Base-by-base conservation (phyloP, 2,888 invertebrate species). In the Adela reaumurella region DNA sequence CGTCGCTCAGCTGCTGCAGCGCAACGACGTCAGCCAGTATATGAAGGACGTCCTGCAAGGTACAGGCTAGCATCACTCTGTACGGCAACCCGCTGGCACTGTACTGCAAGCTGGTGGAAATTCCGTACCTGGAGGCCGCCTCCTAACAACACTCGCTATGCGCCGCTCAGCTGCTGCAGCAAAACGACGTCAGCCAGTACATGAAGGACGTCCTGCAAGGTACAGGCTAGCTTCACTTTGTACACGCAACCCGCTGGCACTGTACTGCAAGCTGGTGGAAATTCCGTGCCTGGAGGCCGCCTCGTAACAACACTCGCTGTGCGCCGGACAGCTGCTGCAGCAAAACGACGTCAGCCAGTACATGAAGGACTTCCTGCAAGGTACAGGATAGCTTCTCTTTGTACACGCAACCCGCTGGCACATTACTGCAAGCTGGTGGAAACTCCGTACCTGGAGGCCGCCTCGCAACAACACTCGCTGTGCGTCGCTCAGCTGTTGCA, bases 281-380 rank as follows among this genome's bases (percentile, higher is more conserved):
- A 88, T 90, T 47, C 93, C 97, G 64, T 81, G 67, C 54, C 63
- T 97, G 54, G 72, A 84, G 54, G 88, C 90, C 19, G 95, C 95
- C 44, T 92, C 92, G 2, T 86, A 87, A 56, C 89, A 89, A 64
- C 93, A 92, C 67, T 84, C 89, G 54, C 76, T 84, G 11, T 88
- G 92, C 62, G 95, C 97, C 0, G 86, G 88, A 1, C 83, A 86
- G 54, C 77, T 96, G 48, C 80, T 97, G 49, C 86, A 91, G 58
- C 85, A 86, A 52, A 89, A 88, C 49, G 86, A 90, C 56, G 91
- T 97, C 43, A 92, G 94, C 49, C 85, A 90, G 59, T 98, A 97
- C 65, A 96, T 98, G 92, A 90, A 90, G 59, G 87, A 89, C 63
- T 95, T 96, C 6, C 56, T 89, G 74, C 67, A 80, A 74, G 63